Base-by-base conservation (phyloP, 2,888 invertebrate genomes). In the Lasioglossum vierecki region DNA sequence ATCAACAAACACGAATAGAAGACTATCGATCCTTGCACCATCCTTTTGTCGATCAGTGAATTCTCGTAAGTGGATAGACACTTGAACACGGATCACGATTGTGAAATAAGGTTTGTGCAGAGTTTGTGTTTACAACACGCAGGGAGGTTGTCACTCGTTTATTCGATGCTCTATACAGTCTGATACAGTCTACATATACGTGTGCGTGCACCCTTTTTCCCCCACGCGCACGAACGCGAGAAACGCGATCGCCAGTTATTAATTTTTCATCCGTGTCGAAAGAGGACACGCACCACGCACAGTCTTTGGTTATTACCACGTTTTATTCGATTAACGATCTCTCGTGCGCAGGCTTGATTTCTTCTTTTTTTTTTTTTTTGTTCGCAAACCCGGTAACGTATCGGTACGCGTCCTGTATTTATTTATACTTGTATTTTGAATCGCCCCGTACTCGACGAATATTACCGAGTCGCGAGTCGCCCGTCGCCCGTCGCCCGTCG, bases 171-270 rank as follows among this genome's bases (percentile, higher is more conserved):
- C 79, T 35, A 30, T 35, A 35, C 35, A 30, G 30, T 30, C 30
- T 30, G 30, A 30, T 30, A 30, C 30, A 35, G 35, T 35, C 35
- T 35, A n/a, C n/a, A n/a, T n/a, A 35, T 76, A 74, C 75, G 66
- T 85, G 57, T 84, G 30, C 30, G 57, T 85, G 63, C 30, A 63
- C 30, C 71, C 70, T 72, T 78, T 78, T 83, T 84, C 41, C 71
- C 60, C 83, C 84, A 76, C 78, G 53, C 8, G 66, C 57, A 77
- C 9, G 35, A 57, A 70, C 35, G 71, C 82, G 73, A 70, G 22
- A 70, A 76, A 35, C 63, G 73, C 80, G 80, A 76, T 66, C 57
- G 80, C 66, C 85, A 82, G 79, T 82, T 82, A 79, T 77, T 76
- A 86, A 85, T 85, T 85, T 76, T 82, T 80, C 63, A 82, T 75